phyloP scores from a whole-genome alignment of 2,888 invertebrate genomes.

The Ecdyonurus torrentis region DNA sequence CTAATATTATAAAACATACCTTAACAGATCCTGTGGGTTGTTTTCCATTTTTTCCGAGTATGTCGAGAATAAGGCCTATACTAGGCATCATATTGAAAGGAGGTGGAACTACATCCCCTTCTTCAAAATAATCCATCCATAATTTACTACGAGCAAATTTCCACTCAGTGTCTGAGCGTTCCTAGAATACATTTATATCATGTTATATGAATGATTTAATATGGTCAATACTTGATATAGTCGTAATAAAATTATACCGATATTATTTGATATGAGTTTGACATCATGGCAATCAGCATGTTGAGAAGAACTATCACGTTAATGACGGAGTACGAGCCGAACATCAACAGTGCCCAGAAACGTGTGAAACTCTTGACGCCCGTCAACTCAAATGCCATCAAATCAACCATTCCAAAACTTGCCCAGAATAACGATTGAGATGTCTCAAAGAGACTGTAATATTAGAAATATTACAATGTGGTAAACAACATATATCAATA shows the following conservation, averaged over 20 bases:
- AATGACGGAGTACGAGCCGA: conserved; percentile 88
- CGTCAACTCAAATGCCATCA: conserved; percentile 71
- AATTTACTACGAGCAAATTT: conserved; percentile 89
- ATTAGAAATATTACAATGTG: background rate
- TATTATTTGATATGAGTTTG: conserved; percentile 59
- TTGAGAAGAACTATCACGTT: conserved; percentile 87
- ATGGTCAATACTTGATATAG: too few relatives aligned
- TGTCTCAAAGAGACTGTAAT: conserved; percentile 73
- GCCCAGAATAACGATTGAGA: conserved; percentile 94
- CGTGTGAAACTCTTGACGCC: conserved; percentile 80
- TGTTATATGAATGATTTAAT: too few relatives aligned
- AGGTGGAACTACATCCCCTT: conserved; percentile 78
- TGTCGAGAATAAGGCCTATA: too few relatives aligned
- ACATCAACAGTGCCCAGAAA: conserved; percentile 92
- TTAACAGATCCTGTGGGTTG: too few relatives aligned
- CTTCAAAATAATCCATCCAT: conserved; percentile 96
- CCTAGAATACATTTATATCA: conserved; percentile 33
- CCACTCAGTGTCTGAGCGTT: conserved; percentile 92
- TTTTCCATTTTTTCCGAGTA: too few relatives aligned
- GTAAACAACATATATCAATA: too few relatives aligned
- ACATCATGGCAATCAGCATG: conserved; percentile 96
- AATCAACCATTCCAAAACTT: conserved; percentile 80
- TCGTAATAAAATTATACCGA: background rate
- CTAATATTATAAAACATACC: too few relatives aligned
- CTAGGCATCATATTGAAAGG: conserved; percentile 91